Evolutionary conservation across 2,113 vertebrate species (phyloP).

Genomic region (Paracanthobrama guichenoti): DNA sequence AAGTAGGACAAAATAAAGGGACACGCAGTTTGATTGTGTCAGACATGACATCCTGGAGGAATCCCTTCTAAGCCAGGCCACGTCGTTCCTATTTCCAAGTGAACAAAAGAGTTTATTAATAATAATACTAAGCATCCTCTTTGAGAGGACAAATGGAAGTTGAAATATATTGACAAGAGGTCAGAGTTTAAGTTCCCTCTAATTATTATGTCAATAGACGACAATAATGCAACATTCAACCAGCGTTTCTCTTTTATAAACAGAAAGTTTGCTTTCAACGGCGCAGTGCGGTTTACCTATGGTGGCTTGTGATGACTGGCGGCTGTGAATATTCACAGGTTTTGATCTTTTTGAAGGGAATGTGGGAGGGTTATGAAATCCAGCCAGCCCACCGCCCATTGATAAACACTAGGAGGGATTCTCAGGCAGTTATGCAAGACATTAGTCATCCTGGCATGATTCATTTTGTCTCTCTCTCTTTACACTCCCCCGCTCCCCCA

Average conservation of each 20-base stretch:
- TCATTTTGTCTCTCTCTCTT: slow-evolving; percentile 57
- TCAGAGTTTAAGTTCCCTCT: background rate
- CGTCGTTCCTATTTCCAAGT: background rate
- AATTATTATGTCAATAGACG: background rate
- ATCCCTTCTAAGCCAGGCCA: slow-evolving; percentile 21
- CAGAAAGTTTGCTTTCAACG: background rate
- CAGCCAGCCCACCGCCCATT: slow-evolving; percentile 55
- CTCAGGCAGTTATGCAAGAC: slow-evolving; percentile 71
- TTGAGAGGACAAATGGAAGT: background rate
- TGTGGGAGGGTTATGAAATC: slow-evolving; percentile 66
- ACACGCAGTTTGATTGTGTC: slow-evolving; percentile 16
- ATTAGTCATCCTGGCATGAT: slow-evolving; percentile 71
- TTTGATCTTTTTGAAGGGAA: slow-evolving; percentile 47
- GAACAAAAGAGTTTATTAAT: background rate
- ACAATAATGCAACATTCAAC: background rate
- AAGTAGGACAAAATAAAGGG: slow-evolving; percentile 46
- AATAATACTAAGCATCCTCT: background rate
- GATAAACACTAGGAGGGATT: slow-evolving; percentile 64
- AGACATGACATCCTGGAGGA: slow-evolving; percentile 39
- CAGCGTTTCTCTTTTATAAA: slow-evolving; percentile 10
- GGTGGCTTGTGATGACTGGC: slow-evolving; percentile 42
- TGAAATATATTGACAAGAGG: background rate
- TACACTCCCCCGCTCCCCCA: slow-evolving; percentile 32
- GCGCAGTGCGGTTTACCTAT: slow-evolving; percentile 35
- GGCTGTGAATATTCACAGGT: slow-evolving; percentile 53